These are phyloP conservation scores for Mobula birostris DNA, from an alignment of 2,113 vertebrate species.

Conservation along the genomic window DNA sequence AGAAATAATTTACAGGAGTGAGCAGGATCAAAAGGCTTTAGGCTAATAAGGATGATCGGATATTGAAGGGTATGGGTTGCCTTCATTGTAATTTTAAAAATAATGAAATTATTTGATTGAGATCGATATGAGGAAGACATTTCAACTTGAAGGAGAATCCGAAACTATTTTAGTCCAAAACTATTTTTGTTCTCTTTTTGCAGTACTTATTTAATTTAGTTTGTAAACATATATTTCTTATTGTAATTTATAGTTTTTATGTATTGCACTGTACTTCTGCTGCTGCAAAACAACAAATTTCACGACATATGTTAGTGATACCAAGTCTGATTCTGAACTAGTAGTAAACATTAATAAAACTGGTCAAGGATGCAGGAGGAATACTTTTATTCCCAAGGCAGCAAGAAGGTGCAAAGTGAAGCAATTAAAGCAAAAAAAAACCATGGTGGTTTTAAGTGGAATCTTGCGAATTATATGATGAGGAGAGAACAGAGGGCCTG, in stretches of 20 bases:
- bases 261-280: too few species aligned
- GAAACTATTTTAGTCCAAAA: too few species aligned
- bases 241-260: too few species aligned
- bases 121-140: not conserved
- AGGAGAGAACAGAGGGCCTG: not conserved
- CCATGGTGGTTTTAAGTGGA: not conserved
- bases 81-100: not conserved
- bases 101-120: not conserved
- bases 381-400: not conserved
- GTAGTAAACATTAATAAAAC: not conserved
- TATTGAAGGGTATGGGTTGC: not conserved
- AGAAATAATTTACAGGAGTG: not conserved
- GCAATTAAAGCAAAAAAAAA: not conserved
- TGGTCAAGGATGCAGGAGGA: not conserved
- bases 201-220: too few species aligned
- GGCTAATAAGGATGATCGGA: too few species aligned
- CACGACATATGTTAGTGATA: too few species aligned
- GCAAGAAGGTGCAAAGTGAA: not conserved
- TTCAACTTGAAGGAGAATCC: not conserved
- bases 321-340: not conserved
- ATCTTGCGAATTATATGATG: not conserved
- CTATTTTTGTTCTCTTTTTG: too few species aligned
- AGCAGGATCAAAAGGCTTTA: not conserved
- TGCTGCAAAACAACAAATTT: too few species aligned
- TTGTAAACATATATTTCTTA: too few species aligned